Base-by-base conservation (phyloP, 2,888 invertebrate species). In the Antheraea yamamai region DNA sequence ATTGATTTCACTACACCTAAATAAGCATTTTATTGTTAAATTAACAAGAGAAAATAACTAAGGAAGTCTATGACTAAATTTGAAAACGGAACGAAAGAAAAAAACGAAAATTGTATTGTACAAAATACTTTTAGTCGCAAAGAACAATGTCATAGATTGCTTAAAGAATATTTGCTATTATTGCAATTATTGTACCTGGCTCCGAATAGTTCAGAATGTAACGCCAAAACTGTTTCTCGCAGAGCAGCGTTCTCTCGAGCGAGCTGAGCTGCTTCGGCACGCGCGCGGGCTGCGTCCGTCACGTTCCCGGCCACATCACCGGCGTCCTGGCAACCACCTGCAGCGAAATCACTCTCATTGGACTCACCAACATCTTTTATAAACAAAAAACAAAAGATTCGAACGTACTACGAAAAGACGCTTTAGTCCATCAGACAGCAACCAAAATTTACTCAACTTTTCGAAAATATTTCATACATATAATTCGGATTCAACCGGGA, bases 181-280 rank as follows among this genome's bases (percentile, higher is more conserved):
- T 2, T 4, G 55, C 4, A 23, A 23, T 3, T 23, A 61, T 66
- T 66, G n/a, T 61, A 94, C 95, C 95, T 96, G 20, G 98, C 97
- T 66, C 98, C 98, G 86, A 97, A 98, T 12, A 98, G 96, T 91
- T 98, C 98, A 23, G 97, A 97, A 86, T 98, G 97, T 73, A 98
- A 91, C 4, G 97, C 96, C 30, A 97, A 95, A 76, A 97, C 95
- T 71, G 97, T 96, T 84, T 97, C 96, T 73, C 97, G 91, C 58
- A 98, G 93, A 14, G 96, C 95, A 39, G 96, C 95, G 87, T 97
- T 97, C 89, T 97, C 97, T 74, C 95, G 90, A 77, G 96, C 95
- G 72, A 96, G 92, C 82, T 96, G 96, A 4, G 93, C 91, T 66
- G 96, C 95, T 83, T 96, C 96, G n/a, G 95, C 88, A 14, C 83